Base-by-base conservation (phyloP, 1,140 invertebrate species). In the Microplitis demolitor region DNA sequence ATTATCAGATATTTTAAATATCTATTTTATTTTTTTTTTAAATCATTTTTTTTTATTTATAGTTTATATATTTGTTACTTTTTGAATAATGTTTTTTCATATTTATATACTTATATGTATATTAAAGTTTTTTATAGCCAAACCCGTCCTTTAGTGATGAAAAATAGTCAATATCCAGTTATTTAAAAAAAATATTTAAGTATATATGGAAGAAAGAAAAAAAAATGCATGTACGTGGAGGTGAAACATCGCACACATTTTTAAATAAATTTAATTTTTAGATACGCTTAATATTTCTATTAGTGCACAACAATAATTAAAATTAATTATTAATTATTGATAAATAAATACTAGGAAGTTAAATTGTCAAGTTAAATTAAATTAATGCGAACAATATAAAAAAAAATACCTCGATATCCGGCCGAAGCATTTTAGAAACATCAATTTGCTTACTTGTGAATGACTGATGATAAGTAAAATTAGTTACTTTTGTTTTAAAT, bases 91-190 rank as follows among this genome's bases (percentile, higher is more conserved):
- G 69, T 80, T 84, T 86, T 84, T 83, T 66, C 76, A 85, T 84
- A 79, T 85, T 86, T 86, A 66, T 85, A 86, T 69, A 45, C 39
- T 45, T 45, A 45, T 45, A 45, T 45, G 70, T 79, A 77, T 74
- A 80, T 80, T 79, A 83, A 78, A 75, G 56, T 79, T 82, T 78
- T 79, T 71, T 78, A 82, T 84, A 82, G 81, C 53, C 77, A 73
- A 80, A 79, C 82, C 82, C 83, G 82, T 86, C 84, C 82, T 82
- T 75, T 80, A 80, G 75, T 78, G 73, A 66, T 76, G 62, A 67
- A 78, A 24, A 76, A 51, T 78, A 71, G 13, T 2, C 71, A 74
- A 77, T 74, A 61, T 66, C 76, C 51, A 66, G 11, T 45, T 70
- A 51, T 69, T 31, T 79, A 69, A 76, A n/a, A 68, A 71, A 76